Percentiles rank a stretch among this genome's conserved stretches.
Evolutionary conservation across 2,888 invertebrate genomes (phyloP).

Genomic region (Branchipolynoe longqiensis): DNA sequence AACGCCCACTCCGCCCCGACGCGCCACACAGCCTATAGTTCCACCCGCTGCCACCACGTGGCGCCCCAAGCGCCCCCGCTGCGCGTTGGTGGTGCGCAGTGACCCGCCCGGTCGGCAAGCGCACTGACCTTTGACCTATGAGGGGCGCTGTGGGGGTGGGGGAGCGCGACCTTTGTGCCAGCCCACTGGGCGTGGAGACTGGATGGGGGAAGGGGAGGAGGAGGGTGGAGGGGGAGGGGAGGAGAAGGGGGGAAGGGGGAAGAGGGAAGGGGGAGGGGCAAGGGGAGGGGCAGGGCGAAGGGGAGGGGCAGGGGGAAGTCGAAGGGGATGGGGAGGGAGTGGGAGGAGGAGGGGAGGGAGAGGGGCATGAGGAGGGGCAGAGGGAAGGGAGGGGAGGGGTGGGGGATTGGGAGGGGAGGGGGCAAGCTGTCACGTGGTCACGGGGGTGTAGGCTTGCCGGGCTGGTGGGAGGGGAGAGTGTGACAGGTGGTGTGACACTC

Average conservation of each 20-base stretch:
- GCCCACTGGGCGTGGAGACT: background rate
- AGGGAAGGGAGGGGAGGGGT: background rate
- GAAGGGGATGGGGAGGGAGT: background rate
- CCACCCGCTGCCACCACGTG: constrained; percentile 8
- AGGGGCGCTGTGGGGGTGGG: too few species aligned
- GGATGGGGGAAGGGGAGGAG: background rate
- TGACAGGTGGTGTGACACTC: constrained; percentile 29
- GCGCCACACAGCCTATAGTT: constrained; percentile 3
- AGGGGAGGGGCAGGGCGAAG: background rate
- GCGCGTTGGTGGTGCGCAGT: background rate
- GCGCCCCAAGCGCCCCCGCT: background rate
- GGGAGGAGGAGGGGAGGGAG: constrained; percentile 9
- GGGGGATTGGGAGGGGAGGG: background rate
- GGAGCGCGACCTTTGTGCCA: background rate
- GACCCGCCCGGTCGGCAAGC: constrained; percentile 24
- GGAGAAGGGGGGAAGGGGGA: background rate
- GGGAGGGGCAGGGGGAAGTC: background rate
- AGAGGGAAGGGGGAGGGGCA: background rate
- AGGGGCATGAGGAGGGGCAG: background rate
- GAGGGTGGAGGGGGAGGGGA: background rate
- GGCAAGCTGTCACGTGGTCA: background rate
- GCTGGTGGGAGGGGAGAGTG: constrained; percentile 19
- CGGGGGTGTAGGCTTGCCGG: constrained; percentile 4
- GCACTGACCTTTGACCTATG: constrained; percentile 12
- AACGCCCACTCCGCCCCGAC: background rate